Percentiles rank a stretch among this genome's conserved stretches.
Evolutionary conservation across 2,797 vertebrate genomes (phyloP).

Genomic region (Tragopan temminckii): DNA sequence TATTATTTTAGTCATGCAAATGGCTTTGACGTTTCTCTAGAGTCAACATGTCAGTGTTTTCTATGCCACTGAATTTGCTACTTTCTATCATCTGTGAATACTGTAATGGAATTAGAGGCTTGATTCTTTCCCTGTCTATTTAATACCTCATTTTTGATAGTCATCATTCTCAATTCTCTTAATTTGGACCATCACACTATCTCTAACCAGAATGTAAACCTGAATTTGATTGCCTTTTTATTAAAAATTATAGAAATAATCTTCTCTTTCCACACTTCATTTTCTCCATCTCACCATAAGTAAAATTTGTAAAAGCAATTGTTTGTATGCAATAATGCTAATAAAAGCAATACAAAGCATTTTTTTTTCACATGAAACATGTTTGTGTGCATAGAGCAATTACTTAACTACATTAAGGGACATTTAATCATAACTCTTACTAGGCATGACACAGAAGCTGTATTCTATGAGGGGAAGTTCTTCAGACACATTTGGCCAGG

Average conservation of each 20-base stretch:
- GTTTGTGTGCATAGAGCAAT: background rate
- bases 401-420: background rate
- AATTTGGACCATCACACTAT: slow-evolving; percentile 20
- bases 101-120: slow-evolving; percentile 13
- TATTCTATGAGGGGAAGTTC: slow-evolving; percentile 24
- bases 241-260: slow-evolving; percentile 44
- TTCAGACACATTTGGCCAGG: slow-evolving; percentile 28
- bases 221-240: slow-evolving; percentile 37
- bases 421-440: background rate
- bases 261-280: slow-evolving; percentile 22
- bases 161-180: slow-evolving; percentile 3
- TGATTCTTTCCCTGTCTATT: background rate
- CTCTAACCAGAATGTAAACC: background rate
- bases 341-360: slow-evolving; percentile 6
- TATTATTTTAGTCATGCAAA: slow-evolving; percentile 8
- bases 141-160: slow-evolving; percentile 29
- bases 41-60: slow-evolving; percentile 36
- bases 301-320: slow-evolving; percentile 22
- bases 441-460: background rate
- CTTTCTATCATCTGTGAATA: slow-evolving; percentile 22
- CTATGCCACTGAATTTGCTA: background rate
- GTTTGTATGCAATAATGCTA: background rate
- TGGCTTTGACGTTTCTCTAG: slow-evolving; percentile 11
- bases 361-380: background rate
- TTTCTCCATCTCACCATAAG: background rate